A percentile compares a stretch with the other conserved stretches of the same genome.
phyloP scores from a whole-genome alignment of 2,797 vertebrate species.

The Notoglanidium macrostoma region DNA sequence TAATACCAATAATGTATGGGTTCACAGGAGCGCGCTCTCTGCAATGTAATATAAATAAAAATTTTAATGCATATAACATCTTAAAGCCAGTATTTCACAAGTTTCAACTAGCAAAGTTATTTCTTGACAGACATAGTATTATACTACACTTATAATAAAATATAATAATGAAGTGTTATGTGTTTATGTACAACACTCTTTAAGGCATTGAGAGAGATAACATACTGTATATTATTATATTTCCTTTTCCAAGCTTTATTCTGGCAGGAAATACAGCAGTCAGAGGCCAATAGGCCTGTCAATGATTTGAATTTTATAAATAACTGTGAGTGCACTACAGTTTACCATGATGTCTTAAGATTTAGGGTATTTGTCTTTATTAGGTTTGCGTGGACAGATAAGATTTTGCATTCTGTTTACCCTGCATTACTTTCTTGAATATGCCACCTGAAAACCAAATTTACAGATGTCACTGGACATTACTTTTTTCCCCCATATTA shows the following conservation, averaged over 20 bases:
- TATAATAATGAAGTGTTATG: not conserved
- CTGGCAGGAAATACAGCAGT: not conserved
- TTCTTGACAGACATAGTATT: not conserved
- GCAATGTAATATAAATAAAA: not conserved
- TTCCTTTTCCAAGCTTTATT: not conserved
- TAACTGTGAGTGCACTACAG: not conserved
- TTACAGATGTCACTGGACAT: not conserved
- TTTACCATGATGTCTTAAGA: not conserved
- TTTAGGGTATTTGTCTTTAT: not conserved
- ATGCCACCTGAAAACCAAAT: not conserved
- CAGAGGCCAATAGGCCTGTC: not conserved
- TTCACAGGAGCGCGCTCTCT: not conserved
- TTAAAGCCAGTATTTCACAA: not conserved
- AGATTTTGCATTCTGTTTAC: not conserved
- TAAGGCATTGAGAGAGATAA: not conserved
- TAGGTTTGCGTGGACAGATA: not conserved
- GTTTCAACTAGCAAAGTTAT: not conserved
- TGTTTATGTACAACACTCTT: not conserved
- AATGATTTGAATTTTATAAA: not conserved
- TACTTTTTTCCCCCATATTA: not conserved
- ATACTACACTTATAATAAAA: not conserved
- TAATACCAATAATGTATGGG: not conserved
- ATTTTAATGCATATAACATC: not conserved
- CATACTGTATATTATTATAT: not conserved
- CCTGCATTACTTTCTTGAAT: not conserved